Conservation (phyloP, 1,140 invertebrate genomes). For the Calycopis cecrops region DNA sequence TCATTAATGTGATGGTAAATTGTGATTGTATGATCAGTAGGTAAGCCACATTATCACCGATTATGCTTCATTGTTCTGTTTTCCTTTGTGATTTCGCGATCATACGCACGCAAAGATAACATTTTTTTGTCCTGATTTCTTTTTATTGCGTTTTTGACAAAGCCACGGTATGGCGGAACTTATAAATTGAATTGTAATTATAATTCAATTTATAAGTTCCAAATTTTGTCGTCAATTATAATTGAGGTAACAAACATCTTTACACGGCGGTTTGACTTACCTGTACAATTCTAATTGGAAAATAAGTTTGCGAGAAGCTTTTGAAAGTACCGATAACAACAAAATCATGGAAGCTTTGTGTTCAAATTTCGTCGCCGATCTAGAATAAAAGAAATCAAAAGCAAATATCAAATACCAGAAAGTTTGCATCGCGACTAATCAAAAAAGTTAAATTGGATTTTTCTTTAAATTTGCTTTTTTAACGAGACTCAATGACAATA, state of each 20-base stretch:
- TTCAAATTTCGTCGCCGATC: neutral
- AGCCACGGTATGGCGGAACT: conserved; percentile 13
- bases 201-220: too few species aligned
- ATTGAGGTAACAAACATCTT: too few species aligned
- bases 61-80: conserved; percentile 53
- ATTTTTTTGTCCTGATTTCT: conserved; percentile 49
- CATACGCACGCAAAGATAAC: conserved; percentile 56
- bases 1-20: conserved; percentile 42
- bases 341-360: conserved; percentile 2
- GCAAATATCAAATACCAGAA: conserved; percentile 3
- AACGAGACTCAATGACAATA: conserved; percentile 5
- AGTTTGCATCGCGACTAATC: neutral
- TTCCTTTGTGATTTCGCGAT: conserved; percentile 66
- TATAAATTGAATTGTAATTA: too few species aligned
- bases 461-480: neutral
- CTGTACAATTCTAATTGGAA: too few species aligned
- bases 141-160: conserved; percentile 39
- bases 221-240: too few species aligned
- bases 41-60: conserved; percentile 44
- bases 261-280: too few species aligned
- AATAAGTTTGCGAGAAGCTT: too few species aligned
- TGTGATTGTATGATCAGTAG: conserved; percentile 37
- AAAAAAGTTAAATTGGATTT: conserved; percentile 6
- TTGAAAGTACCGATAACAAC: neutral
- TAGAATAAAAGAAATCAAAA: conserved; percentile 4